A percentile compares a stretch with the other conserved stretches of the same genome.
Conservation (phyloP, 92 coral and sea anemone species). For the Plumapathes pennacea region DNA sequence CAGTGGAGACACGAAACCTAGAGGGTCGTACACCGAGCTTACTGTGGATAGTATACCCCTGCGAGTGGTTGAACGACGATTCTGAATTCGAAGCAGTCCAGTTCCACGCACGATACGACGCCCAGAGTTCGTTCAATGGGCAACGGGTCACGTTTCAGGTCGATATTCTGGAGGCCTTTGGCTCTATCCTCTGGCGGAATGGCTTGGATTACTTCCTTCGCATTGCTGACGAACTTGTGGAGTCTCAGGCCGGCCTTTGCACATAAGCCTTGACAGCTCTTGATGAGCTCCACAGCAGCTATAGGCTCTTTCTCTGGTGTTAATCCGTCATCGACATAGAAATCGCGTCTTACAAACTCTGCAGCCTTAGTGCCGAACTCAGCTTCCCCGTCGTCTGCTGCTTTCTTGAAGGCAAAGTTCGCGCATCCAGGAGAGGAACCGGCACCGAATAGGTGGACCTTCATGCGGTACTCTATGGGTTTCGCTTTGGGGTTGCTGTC, state of each 20-base stretch:
- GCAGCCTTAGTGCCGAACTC: constrained; percentile 39
- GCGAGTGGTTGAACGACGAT: constrained; percentile 36
- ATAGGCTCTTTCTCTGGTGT: constrained; percentile 23
- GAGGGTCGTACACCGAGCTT: constrained; percentile 43
- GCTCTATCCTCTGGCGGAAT: constrained; percentile 44
- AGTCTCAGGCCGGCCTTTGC: constrained; percentile 56
- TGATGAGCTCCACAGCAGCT: constrained; percentile 28
- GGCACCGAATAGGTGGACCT: constrained; percentile 67
- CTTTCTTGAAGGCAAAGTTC: constrained; percentile 50
- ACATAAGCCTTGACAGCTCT: constrained; percentile 45
- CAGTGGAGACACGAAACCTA: constrained; percentile 45
- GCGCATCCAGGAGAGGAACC: constrained; percentile 64
- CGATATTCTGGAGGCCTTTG: constrained; percentile 32
- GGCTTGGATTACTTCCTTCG: constrained; percentile 30
- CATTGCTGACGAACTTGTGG: constrained; percentile 48
- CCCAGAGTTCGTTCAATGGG: constrained; percentile 49
- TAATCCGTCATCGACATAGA: constrained; percentile 57
- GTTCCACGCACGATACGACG: constrained; percentile 40
- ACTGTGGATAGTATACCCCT: constrained; percentile 52
- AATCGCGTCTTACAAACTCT: constrained; percentile 19
- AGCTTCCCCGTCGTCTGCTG: constrained; percentile 50
- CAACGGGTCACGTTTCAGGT: constrained; percentile 27
- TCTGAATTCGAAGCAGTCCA: constrained; percentile 48
- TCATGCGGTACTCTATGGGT: constrained; percentile 59
- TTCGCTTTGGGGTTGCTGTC: constrained; percentile 28